Evolutionary conservation across 2,113 vertebrate genomes (phyloP).

Genomic region (Leucopsar rothschildi): DNA sequence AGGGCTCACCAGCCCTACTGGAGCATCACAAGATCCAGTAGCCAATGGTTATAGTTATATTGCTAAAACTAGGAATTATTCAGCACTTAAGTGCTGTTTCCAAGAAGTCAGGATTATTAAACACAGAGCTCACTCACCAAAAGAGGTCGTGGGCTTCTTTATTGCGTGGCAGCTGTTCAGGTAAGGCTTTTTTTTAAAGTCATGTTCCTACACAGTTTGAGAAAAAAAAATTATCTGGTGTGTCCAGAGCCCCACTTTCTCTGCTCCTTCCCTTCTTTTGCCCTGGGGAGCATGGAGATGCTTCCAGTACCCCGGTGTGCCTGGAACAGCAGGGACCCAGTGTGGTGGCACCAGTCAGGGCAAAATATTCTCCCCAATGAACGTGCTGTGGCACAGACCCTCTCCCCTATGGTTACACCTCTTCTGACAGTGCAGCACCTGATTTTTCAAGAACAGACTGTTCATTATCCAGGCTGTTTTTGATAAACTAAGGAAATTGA

Average conservation of each 20-base stretch:
- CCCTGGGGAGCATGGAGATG: background rate
- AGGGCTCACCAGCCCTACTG: background rate
- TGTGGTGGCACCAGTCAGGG: background rate
- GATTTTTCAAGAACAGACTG: background rate
- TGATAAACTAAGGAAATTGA: background rate
- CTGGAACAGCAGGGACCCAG: background rate
- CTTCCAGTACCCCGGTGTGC: background rate
- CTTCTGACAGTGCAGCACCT: background rate
- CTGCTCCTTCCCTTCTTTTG: background rate
- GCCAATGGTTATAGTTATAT: background rate
- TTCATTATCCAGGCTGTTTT: background rate
- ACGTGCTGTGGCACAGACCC: background rate
- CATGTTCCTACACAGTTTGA: background rate
- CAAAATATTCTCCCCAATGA: accelerated
- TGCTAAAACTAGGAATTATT: background rate
- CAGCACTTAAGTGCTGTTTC: background rate
- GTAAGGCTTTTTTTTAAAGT: background rate
- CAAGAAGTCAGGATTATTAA: background rate
- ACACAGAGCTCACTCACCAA: background rate
- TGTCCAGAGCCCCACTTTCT: background rate
- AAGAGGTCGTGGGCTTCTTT: background rate
- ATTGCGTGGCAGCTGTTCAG: background rate
- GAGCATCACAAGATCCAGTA: background rate
- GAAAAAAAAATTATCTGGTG: background rate
- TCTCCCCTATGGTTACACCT: background rate